phyloP scores from a whole-genome alignment of 2,888 invertebrate species.

The Terebella lapidaria region DNA sequence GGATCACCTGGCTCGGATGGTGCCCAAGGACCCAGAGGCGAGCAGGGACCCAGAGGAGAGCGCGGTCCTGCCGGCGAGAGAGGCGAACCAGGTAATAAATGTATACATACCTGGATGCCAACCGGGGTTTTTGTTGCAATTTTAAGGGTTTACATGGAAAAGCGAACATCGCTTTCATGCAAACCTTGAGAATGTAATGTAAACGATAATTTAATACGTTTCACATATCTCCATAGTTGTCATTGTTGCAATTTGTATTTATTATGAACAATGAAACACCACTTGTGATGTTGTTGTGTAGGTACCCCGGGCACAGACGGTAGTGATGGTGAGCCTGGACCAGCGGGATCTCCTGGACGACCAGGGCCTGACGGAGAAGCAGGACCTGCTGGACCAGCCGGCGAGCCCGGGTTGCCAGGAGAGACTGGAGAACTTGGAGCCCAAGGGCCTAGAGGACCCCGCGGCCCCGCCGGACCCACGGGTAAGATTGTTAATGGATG shows the following conservation, averaged over 20 bases:
- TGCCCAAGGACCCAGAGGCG: slow-evolving; percentile 4
- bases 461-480: slow-evolving; percentile 16
- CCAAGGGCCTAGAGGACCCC: slow-evolving; percentile 16
- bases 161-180: too few relatives aligned
- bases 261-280: too few relatives aligned
- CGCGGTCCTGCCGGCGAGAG: slow-evolving; percentile 8
- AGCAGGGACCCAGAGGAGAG: slow-evolving; percentile 11
- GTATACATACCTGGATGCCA: too few relatives aligned
- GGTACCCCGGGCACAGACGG: too few relatives aligned
- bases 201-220: too few relatives aligned
- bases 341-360: slow-evolving; percentile 14
- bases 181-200: too few relatives aligned
- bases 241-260: too few relatives aligned
- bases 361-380: slow-evolving; percentile 10
- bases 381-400: slow-evolving; percentile 15
- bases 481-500: slow-evolving; percentile 12
- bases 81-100: too few relatives aligned
- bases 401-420: slow-evolving; percentile 8
- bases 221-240: too few relatives aligned
- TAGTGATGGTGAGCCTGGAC: slow-evolving; percentile 3
- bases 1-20: slow-evolving; percentile 13
- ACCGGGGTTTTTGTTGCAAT: too few relatives aligned
- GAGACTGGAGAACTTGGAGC: slow-evolving; percentile 13
- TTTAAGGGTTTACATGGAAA: too few relatives aligned
- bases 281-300: too few relatives aligned